Base-by-base conservation (phyloP, 1,140 invertebrate genomes). In the Brachionus rubens region DNA sequence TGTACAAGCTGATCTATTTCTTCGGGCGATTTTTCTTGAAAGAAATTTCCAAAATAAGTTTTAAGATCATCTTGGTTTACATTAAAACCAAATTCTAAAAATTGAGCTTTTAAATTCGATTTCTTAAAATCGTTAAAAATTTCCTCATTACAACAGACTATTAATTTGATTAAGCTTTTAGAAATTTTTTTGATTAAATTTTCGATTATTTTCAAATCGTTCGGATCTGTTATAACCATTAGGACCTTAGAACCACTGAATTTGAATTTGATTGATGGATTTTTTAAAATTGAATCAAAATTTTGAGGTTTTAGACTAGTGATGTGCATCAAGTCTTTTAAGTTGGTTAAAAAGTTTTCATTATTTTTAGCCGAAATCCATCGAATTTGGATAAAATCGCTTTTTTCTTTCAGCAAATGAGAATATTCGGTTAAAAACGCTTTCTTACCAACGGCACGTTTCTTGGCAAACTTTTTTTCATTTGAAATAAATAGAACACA, bases 351-450 rank as follows among this genome's bases (percentile, higher is more conserved):
- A 12, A 54, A 54, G n/a, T 54, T 26, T 28, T 26, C 52, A 54
- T 28, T 21, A n/a, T 24, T 28, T 54, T 54, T 54, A 28, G 52
- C 52, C 33, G 52, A 54, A 54, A 54, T 30, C 52, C 52, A 54
- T 30, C 33, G n/a, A n/a, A n/a, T n/a, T n/a, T n/a, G n/a, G n/a
- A n/a, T 54, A 28, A 54, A 28, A 54, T 54, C 33, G 33, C 14
- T 28, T 54, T 30, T 54, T 3, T 12, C 9, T 26, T 54, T 54
- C 3, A 54, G 24, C 2, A 0, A 12, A 26, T 54, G 52, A 54
- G 24, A 14, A 5, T 54, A 54, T 28, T 54, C 52, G 12, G 33
- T 54, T 12, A 28, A 26, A 26, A 54, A 54, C 12, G 10, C 33
- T 54, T 54, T 54, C 10, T 54, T 54, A 14, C 52, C 52, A 9